phyloP scores from a whole-genome alignment of 2,797 vertebrate genomes.

The Pygocentrus nattereri region DNA sequence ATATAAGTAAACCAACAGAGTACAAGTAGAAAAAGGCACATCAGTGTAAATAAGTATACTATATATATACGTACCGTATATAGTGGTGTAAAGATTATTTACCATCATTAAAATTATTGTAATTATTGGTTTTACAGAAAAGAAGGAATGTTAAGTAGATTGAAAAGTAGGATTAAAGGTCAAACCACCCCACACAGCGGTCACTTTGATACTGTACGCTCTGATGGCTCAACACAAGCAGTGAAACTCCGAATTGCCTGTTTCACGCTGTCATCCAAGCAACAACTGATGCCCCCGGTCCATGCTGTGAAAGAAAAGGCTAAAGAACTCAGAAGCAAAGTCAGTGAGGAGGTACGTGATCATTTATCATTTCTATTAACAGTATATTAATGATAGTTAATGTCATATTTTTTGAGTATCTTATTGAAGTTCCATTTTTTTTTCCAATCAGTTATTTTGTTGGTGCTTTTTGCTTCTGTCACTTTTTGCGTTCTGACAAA shows the following conservation, averaged over 20 bases:
- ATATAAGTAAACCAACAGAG: too few relatives aligned
- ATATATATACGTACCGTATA: not conserved
- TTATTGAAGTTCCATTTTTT: not conserved
- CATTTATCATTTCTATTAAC: too few relatives aligned
- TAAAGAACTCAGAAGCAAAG: not conserved
- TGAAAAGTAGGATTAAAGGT: not conserved
- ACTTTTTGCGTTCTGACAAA: too few relatives aligned
- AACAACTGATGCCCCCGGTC: not conserved
- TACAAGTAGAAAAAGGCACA: not conserved
- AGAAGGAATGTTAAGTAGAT: not conserved
- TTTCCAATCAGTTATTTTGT: not conserved
- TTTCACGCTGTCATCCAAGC: constrained; percentile 31
- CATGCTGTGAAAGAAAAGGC: constrained; percentile 8
- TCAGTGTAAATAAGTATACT: not conserved
- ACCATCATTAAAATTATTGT: too few relatives aligned
- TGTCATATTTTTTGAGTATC: not conserved
- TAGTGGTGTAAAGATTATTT: not conserved
- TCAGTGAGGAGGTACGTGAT: constrained; percentile 13
- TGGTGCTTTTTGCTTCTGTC: not conserved
- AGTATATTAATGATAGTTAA: too few relatives aligned
- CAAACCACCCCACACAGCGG: not conserved
- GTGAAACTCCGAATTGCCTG: constrained; percentile 7
- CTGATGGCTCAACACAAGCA: not conserved
- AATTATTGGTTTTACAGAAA: not conserved
- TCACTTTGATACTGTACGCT: not conserved